Conservation (phyloP, 2,113 vertebrate species). For the Neotoma lepida region DNA sequence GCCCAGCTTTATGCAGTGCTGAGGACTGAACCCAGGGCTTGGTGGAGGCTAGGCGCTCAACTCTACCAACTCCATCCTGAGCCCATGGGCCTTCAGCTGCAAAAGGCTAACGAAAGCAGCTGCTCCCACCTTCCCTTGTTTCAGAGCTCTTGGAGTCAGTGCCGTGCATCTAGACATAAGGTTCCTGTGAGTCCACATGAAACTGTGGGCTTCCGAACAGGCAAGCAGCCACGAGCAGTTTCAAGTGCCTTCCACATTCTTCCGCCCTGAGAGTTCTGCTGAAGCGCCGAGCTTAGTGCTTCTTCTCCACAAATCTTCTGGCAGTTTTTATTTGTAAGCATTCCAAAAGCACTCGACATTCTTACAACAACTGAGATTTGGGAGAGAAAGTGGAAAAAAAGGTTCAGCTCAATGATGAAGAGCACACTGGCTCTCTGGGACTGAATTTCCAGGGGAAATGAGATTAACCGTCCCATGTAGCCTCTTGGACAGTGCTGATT, state of each 20-base stretch:
- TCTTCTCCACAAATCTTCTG: conserved; percentile 75
- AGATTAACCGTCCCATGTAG: conserved; percentile 15
- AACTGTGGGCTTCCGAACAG: background rate
- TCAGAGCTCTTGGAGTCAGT: background rate
- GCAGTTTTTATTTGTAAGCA: conserved; percentile 74
- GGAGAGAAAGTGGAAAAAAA: conserved; percentile 6
- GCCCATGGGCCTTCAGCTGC: background rate
- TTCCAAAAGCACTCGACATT: conserved; percentile 73
- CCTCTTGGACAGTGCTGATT: conserved; percentile 33
- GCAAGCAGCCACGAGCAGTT: conserved; percentile 60
- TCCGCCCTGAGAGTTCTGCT: conserved; percentile 61
- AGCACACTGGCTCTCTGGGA: background rate
- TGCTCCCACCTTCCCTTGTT: background rate
- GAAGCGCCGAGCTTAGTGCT: conserved; percentile 65
- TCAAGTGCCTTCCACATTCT: conserved; percentile 65
- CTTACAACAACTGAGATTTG: conserved; percentile 67
- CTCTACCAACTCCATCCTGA: background rate
- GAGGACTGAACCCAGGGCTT: background rate
- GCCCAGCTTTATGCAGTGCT: background rate
- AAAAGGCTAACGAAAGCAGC: background rate
- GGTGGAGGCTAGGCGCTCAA: background rate
- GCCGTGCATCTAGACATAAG: background rate
- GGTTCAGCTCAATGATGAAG: background rate
- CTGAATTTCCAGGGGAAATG: conserved; percentile 54
- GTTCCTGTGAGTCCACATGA: conserved; percentile 34